Percentiles rank a stretch among this genome's conserved stretches.
phyloP scores from a whole-genome alignment of 2,797 vertebrate species.

The Gobionotothen gibberifrons region DNA sequence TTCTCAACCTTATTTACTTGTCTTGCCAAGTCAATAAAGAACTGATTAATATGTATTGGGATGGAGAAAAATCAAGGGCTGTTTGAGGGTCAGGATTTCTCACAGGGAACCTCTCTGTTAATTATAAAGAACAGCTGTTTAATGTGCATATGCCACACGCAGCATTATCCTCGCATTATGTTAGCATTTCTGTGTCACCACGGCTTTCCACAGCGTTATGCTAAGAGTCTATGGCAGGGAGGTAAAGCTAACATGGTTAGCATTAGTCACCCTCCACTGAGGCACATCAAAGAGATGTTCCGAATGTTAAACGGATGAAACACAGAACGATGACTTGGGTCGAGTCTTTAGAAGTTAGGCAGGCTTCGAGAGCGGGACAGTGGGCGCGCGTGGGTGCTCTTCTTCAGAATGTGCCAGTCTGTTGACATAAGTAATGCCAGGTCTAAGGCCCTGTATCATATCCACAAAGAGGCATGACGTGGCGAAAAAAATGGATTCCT shows the following conservation, averaged over 20 bases:
- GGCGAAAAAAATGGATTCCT: not conserved
- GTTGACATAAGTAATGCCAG: conserved; percentile 32
- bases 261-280: conserved; percentile 52
- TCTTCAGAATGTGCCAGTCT: not conserved
- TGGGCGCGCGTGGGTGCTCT: not conserved
- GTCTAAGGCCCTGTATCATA: conserved; percentile 21
- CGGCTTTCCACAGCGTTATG: not conserved
- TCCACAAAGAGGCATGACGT: conserved; percentile 2
- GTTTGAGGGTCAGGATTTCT: conserved; percentile 11
- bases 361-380: conserved; percentile 2
- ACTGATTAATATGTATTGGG: conserved; percentile 27
- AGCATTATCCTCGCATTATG: not conserved
- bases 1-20: conserved; percentile 22
- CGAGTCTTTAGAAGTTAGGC: conserved; percentile 9
- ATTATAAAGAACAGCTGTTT: not conserved
- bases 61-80: not conserved
- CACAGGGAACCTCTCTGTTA: not conserved
- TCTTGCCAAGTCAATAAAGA: conserved; percentile 16
- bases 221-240: conserved; percentile 1
- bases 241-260: conserved; percentile 32
- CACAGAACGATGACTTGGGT: conserved; percentile 15
- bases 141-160: not conserved
- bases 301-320: conserved; percentile 39
- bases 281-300: conserved; percentile 43
- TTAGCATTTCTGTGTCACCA: conserved; percentile 6